Evolutionary conservation across 1,140 invertebrate genomes (phyloP), one percentile per base, ranked within the genome.

Genomic region (Globodera ellingtonae): DNA sequence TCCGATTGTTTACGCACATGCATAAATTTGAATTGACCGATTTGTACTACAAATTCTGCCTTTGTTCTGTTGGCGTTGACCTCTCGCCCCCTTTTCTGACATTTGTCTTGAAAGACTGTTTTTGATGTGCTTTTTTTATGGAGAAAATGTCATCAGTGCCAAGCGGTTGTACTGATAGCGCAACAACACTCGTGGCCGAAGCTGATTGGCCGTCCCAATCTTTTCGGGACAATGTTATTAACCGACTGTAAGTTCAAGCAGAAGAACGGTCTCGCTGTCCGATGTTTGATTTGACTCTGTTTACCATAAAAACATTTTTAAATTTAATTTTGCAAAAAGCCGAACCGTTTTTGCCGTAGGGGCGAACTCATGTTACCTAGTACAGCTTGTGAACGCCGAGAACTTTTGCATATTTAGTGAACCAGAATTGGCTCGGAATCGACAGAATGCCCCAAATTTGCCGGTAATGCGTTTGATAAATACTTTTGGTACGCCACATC

Each of bases 361-460:
- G 35, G 35, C 35, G 1, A 35, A 35, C 35, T 35, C 1, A 3
- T 35, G 35, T 35, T 35, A 35, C 1, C 35, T 1, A 35, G 35
- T 35, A 35, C 35, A 35, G 35, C 35, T 3, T 35, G 35, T 35
- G 35, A 35, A 35, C 35, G 6, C 52, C 13, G 6, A 52, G 13
- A 52, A 52, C 52, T 4, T 1, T 13, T 18, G 8, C 48, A 6
- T n/a, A 86, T 87, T 46, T 77, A 89, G 87, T 44, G 88, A 89
- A 78, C 88, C 87, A 2, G 87, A 89, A 66, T 80, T 89, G 67
- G 88, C 89, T 6, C 59, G 87, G 65, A 89, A 89, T 76, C 81
- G 88, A n/a, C 87, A 89, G 75, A 88, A 89, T 74, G 87, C 87
- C 13, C 88, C 88, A 18, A 89, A 89, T 78, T 74, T 89, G 13